phyloP scores from a whole-genome alignment of 2,888 invertebrate genomes.

The Megaustenia siamemsis region DNA sequence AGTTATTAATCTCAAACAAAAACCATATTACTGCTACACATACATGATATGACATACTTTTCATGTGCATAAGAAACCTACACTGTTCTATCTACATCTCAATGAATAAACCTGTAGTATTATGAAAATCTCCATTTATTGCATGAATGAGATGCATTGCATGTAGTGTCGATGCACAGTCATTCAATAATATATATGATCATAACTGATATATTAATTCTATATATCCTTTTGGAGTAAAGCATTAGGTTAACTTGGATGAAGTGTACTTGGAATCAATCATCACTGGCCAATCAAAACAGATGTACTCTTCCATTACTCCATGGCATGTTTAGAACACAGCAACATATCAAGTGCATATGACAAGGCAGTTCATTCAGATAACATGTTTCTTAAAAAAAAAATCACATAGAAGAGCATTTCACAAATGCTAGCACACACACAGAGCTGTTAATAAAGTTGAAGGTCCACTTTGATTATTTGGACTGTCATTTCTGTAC shows the following conservation, averaged over 20 bases:
- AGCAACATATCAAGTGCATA: neutral
- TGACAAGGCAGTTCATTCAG: neutral
- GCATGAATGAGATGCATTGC: conserved; percentile 10
- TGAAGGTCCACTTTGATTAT: neutral
- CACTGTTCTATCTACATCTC: neutral
- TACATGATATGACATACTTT: too few species aligned
- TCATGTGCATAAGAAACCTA: too few species aligned
- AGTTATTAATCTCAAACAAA: too few species aligned
- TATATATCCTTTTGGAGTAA: neutral
- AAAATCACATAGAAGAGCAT: neutral
- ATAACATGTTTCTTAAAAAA: neutral
- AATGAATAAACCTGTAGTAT: conserved; percentile 11
- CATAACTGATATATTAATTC: neutral
- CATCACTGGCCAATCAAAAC: neutral
- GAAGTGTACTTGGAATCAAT: neutral
- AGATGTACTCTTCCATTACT: neutral
- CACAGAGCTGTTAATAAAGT: neutral
- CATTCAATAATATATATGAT: conserved; percentile 3
- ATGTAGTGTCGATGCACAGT: conserved; percentile 22
- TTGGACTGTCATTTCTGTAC: neutral
- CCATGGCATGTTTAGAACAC: neutral
- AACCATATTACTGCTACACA: too few species aligned
- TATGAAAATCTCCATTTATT: conserved; percentile 38
- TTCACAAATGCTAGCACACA: neutral
- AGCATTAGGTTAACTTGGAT: neutral